These are phyloP conservation scores for Raphicerus campestris DNA, from an alignment of 2,113 vertebrate species.

Conservation along the genomic window DNA sequence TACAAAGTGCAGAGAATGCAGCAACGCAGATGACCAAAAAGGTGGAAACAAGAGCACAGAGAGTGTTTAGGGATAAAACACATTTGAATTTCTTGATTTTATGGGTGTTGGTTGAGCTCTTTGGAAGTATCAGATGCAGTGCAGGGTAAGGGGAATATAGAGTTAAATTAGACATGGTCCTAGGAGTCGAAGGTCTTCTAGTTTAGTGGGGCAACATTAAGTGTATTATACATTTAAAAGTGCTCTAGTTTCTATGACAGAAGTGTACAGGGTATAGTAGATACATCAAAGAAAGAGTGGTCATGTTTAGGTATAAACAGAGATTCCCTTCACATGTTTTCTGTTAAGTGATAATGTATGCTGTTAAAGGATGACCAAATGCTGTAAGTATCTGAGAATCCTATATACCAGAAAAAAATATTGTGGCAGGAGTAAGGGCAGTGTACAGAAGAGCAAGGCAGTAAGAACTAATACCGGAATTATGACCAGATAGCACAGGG, in stretches of 20 bases:
- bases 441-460: not conserved
- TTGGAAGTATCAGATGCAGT: not conserved
- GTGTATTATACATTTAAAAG: not conserved
- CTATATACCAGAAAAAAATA: not conserved
- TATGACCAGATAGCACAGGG: fast-evolving
- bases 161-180: not conserved
- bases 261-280: not conserved
- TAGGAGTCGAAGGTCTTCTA: not conserved
- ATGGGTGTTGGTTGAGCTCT: not conserved
- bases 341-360: not conserved
- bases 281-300: not conserved
- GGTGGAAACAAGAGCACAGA: not conserved
- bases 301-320: not conserved
- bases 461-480: not conserved
- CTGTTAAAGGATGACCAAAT: not conserved
- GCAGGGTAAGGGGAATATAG: not conserved
- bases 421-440: not conserved
- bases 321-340: not conserved
- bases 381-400: not conserved
- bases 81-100: not conserved
- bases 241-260: not conserved
- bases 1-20: not conserved
- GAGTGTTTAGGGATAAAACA: not conserved
- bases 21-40: not conserved
- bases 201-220: not conserved